Base-by-base conservation (phyloP, 2,797 vertebrate genomes). In the Rhinogobio ventralis region DNA sequence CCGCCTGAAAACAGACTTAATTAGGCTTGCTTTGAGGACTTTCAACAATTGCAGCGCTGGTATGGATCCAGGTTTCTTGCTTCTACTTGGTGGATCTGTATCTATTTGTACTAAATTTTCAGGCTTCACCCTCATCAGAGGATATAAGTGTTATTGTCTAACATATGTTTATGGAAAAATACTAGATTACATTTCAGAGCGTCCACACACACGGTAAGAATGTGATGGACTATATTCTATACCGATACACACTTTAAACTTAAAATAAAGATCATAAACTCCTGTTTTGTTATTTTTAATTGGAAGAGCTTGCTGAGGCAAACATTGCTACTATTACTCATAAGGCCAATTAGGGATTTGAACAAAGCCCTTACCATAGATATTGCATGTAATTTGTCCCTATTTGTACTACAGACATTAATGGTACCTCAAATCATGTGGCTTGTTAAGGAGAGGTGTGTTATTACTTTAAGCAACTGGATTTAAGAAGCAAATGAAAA, bases 1-100 rank as follows among this genome's bases (percentile, higher is more conserved):
- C 83, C 36, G 79, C 57, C 85, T 81, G 64, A 90, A 89, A 89
- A 89, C 89, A 39, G 81, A 83, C 89, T 91, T 89, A 91, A 93
- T 92, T 91, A 90, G 78, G 69, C 20, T 46, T 53, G 46, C 86
- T 91, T 91, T 89, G 62, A 83, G 85, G 69, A 55, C 69, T 87
- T 87, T 45, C 72, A 75, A 84, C 83, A 86, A 88, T 81, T 71
- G 55, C 76, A 81, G 86, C 36, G 83, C 79, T 68, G 8, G 20
- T 77, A 85, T 86, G 81, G 81, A 87, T 85, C 76, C 73, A 84
- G 83, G 86, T 91, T 33, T 64, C 76, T 42, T 46, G 53, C 60
- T 25, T 86, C 53, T 51, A 74, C 76, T 46, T 60, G 66, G 68
- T 69, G 55, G 11, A 86, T 86, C 71, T 81, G 57, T 57, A 60